Evolutionary conservation across 2,888 invertebrate species (phyloP).

Genomic region (Aporophyla lueneburgensis): DNA sequence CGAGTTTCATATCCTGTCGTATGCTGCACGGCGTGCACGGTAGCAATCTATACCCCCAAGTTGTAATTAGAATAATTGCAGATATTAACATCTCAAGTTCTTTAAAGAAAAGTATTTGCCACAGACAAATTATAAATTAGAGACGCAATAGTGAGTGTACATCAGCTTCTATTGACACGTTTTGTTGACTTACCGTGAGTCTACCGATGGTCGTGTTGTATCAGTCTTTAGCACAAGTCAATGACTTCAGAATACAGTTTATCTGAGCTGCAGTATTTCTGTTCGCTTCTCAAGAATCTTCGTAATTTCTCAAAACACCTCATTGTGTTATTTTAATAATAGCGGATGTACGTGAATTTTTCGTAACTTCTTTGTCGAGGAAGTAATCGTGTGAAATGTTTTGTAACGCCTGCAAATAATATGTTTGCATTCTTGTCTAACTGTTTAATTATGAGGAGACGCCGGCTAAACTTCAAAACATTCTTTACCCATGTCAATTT

Average conservation of each 20-base stretch:
- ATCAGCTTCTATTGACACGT: slow-evolving; percentile 46
- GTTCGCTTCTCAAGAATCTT: slow-evolving; percentile 79
- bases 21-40: background rate
- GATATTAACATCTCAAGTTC: slow-evolving; percentile 12
- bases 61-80: slow-evolving; percentile 42
- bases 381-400: slow-evolving; percentile 87
- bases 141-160: slow-evolving; percentile 13
- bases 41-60: slow-evolving; percentile 29
- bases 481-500: slow-evolving; percentile 58
- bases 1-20: slow-evolving; percentile 70
- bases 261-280: slow-evolving; percentile 47
- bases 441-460: slow-evolving; percentile 65
- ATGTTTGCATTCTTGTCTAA: slow-evolving; percentile 73
- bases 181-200: slow-evolving; percentile 50
- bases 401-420: slow-evolving; percentile 71
- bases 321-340: slow-evolving; percentile 83
- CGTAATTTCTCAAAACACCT: slow-evolving; percentile 80
- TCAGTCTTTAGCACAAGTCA: slow-evolving; percentile 60
- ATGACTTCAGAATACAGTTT: slow-evolving; percentile 67
- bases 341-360: slow-evolving; percentile 86
- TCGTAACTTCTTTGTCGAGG: slow-evolving; percentile 88
- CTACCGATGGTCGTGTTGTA: slow-evolving; percentile 39
- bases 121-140: slow-evolving; percentile 41
- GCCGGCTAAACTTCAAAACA: slow-evolving; percentile 62
- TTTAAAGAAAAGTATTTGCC: slow-evolving; percentile 35